These are phyloP conservation scores for Nothocercus nigrocapillus DNA, from an alignment of 2,113 vertebrate species.

Conservation along the genomic window DNA sequence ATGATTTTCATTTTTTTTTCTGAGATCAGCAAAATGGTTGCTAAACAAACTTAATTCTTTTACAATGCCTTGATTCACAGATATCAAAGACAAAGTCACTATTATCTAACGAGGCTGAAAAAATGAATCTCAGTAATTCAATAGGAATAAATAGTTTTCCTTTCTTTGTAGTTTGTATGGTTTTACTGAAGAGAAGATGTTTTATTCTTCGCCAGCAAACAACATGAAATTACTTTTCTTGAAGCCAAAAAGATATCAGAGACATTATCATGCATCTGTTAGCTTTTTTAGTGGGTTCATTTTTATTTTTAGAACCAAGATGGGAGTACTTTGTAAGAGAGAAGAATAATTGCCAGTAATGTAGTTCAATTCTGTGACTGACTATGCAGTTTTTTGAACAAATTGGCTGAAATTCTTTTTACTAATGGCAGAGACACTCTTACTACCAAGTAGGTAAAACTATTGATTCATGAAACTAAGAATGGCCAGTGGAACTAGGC, in stretches of 20 bases:
- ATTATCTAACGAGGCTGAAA: not conserved
- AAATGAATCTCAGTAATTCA: conserved; percentile 9
- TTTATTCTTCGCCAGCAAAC: conserved; percentile 2
- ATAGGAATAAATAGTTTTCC: conserved; percentile 9
- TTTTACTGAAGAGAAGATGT: conserved; percentile 43
- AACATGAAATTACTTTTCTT: conserved; percentile 67
- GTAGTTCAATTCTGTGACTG: not conserved
- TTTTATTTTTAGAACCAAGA: conserved; percentile 54
- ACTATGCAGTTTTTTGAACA: conserved; percentile 20
- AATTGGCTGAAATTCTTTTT: conserved; percentile 22
- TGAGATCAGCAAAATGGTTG: not conserved
- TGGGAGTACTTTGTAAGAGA: conserved; percentile 32
- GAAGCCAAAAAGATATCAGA: conserved; percentile 58
- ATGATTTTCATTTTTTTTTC: too few species aligned
- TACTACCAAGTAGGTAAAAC: not conserved
- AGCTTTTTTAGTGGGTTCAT: conserved; percentile 43
- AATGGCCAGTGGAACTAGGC: not conserved
- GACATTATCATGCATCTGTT: conserved; percentile 43
- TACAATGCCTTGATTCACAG: not conserved
- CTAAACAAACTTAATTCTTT: not conserved
- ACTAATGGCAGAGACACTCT: not conserved
- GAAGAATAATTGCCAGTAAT: conserved; percentile 41
- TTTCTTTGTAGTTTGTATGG: conserved; percentile 52
- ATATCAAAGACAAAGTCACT: conserved; percentile 1
- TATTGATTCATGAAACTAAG: conserved; percentile 15